phyloP scores from a whole-genome alignment of 1,140 invertebrate genomes.

The Drosophila quadrilineata region DNA sequence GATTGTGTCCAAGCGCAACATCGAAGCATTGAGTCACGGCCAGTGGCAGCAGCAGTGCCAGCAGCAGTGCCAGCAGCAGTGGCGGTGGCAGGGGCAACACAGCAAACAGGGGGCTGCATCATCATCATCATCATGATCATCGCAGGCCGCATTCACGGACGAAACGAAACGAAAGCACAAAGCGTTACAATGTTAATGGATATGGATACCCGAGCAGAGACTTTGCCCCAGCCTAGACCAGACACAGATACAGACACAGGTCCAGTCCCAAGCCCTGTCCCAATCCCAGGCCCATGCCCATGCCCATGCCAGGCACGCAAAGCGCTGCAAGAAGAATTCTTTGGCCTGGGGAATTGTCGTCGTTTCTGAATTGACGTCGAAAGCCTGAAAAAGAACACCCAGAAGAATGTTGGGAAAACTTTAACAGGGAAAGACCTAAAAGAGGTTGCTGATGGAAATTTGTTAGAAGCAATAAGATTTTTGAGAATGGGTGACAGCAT shows the following conservation, averaged over 20 bases:
- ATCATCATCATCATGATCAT: too few species aligned
- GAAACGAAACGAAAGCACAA: constrained; percentile 58
- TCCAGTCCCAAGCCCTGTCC: neutral
- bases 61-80: neutral
- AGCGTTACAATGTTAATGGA: constrained; percentile 67
- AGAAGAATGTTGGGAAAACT: neutral
- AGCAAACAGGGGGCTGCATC: constrained; percentile 4
- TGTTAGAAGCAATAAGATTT: too few species aligned
- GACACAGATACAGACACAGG: neutral
- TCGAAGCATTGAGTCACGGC: constrained; percentile 7
- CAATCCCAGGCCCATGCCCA: neutral
- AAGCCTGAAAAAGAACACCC: neutral
- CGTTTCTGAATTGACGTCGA: constrained; percentile 1
- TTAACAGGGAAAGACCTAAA: too few species aligned
- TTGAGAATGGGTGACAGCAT: too few species aligned
- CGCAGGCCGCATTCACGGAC: constrained; percentile 26
- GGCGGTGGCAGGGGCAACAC: neutral
- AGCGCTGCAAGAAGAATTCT: constrained; percentile 15
- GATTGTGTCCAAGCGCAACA: constrained; percentile 42
- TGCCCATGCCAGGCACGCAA: constrained; percentile 3
- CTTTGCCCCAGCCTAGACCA: too few species aligned
- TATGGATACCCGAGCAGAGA: constrained; percentile 38
- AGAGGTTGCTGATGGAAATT: too few species aligned
- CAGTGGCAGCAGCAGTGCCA: neutral
- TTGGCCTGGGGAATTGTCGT: neutral